Evolutionary conservation across 2,113 vertebrate genomes (phyloP), one percentile per base, ranked within the genome.

Genomic region (Motacilla alba): DNA sequence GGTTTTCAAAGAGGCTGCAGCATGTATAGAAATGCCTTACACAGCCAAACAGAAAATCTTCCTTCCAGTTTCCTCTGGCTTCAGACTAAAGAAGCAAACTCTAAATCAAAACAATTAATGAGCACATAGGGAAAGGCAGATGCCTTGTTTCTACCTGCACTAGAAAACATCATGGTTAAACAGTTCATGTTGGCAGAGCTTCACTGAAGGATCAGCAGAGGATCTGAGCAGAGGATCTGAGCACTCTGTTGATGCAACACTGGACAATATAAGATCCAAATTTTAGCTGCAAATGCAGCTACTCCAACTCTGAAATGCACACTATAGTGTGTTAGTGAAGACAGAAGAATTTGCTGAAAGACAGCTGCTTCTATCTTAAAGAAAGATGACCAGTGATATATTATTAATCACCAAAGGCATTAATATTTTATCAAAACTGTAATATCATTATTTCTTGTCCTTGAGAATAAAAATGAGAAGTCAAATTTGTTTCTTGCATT

Each of bases 31-130:
- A 83, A 92, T 82, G 81, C 70, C 93, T 95, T 73, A 91, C 58
- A 85, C 58, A 79, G 62, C 49, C 87, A 79, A 84, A 94, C 41
- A 79, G 47, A 76, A 93, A 95, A 94, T 46, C 89, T 72, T 91
- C 74, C 84, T 91, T 93, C 87, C 79, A 56, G 50, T 73, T 73
- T 90, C 83, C 89, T 82, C 93, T 46, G 77, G 89, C 87, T 95
- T 81, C 83, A 79, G 52, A 87, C 56, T 44, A 92, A 94, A 82
- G 93, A 3, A 84, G 91, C 53, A 76, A 89, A 82, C n/a, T 85
- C 81, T 89, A 82, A 84, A 93, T 49, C 74, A 95, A 84, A 74
- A 89, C 5, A 5, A 75, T 11, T 56, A 28, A 24, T 2, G 37
- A 89, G 67, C 26, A 24, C 69, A 15, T 0, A 53, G 77, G 53